Evolutionary conservation across 2,888 invertebrate genomes (phyloP), one percentile per base, ranked within the genome.

Genomic region (Vannuccia rotundouncinata): DNA sequence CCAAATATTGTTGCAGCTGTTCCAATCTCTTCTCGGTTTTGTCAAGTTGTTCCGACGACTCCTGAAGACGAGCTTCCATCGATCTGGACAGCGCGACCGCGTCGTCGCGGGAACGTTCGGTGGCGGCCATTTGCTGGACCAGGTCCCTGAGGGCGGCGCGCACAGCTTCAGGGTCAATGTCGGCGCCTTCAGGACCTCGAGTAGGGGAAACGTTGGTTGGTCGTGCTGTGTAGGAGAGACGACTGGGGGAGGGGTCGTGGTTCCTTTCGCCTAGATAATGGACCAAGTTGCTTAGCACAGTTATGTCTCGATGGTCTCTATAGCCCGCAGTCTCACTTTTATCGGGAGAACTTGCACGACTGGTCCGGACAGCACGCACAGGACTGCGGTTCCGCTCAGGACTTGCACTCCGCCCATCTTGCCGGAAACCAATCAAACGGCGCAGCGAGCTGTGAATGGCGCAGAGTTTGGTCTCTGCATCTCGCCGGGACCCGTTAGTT

Each of bases 71-170:
- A 84, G 93, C 28, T n/a, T 45, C 59, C 28, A 73, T 31, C 29
- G 80, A 81, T 22, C 89, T 88, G 82, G 93, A 86, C 89, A 93
- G 93, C 0, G 92, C 91, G 86, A 92, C 93, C 85, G 90, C 92
- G 86, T 94, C 94, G 76, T 82, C 81, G 27, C 82, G 78, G 87
- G 96, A 95, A 25, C 95, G 90, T 89, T 96, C 95, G 82, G 94
- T 92, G 88, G 93, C 93, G 29, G 94, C 94, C 76, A 95, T 93
- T 89, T 95, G 95, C 85, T 95, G 94, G 92, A 95, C 94, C 80
- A 95, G 90, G 85, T 93, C 93, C 75, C 95, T 90, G 27, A 96
- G 92, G n/a, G 95, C 95, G 87, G 94, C 93, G 84, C 95, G 91
- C 59, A 96, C 92, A 30, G 92, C 90, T 87, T 96, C 95, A 0